A percentile compares a stretch with the other conserved stretches of the same genome.
phyloP scores from a whole-genome alignment of 2,113 vertebrate species.

The Ellobius talpinus region DNA sequence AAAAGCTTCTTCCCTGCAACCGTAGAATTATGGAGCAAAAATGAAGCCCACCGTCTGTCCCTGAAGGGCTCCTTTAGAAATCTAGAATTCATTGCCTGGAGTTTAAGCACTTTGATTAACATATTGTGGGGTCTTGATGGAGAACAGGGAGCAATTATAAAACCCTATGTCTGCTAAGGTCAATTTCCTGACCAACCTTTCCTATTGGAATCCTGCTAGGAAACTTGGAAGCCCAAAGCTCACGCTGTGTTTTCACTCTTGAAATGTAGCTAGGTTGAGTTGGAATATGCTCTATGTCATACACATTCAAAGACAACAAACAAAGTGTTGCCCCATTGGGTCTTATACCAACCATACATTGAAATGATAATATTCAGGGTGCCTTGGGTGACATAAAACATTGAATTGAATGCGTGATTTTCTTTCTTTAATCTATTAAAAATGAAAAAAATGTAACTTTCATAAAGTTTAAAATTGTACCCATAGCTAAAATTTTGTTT shows the following conservation, averaged over 20 bases:
- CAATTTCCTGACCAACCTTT: not conserved
- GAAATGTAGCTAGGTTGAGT: not conserved
- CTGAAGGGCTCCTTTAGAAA: not conserved
- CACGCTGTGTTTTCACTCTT: not conserved
- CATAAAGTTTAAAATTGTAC: not conserved
- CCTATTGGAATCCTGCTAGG: not conserved
- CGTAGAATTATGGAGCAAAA: not conserved
- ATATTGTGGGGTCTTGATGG: not conserved
- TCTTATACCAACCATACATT: not conserved
- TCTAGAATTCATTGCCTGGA: constrained; percentile 76
- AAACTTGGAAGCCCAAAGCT: not conserved
- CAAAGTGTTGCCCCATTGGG: not conserved
- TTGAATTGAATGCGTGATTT: not conserved
- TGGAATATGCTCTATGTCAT: too few relatives aligned
- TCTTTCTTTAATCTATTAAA: not conserved
- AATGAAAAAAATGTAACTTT: not conserved
- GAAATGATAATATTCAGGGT: not conserved
- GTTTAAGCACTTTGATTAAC: not conserved
- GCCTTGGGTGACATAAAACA: not conserved
- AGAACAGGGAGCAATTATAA: not conserved
- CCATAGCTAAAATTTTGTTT: not conserved
- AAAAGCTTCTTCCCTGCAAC: constrained; percentile 9
- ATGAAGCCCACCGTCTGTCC: not conserved
- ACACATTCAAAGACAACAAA: not conserved
- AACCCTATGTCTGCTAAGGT: not conserved